Evolutionary conservation across 2,797 vertebrate species (phyloP), one percentile per base, ranked within the genome.

Genomic region (Galagoides demidoff): DNA sequence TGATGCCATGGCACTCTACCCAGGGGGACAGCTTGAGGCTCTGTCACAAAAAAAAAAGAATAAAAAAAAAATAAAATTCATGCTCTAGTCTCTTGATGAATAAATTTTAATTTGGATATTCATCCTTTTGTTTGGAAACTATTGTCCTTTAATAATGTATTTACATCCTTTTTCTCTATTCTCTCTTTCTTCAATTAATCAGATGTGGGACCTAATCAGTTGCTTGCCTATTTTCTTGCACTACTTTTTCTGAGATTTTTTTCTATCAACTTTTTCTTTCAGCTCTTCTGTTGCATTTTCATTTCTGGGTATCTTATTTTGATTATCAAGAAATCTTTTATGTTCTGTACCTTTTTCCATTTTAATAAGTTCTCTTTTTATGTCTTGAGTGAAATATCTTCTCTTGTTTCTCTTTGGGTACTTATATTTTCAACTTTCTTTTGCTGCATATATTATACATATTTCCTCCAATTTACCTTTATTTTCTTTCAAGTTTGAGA

Each of bases 351-450:
- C 3, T 31, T 89, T 90, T 76, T 73, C 5, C 59, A 10, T 73
- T 87, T 92, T 94, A 52, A 68, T 76, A 68, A 89, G 89, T 86
- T 94, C 20, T 93, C 1, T 25, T 78, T 90, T 85, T 84, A 71
- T 34, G 57, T 90, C 19, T 70, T 90, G 7, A 3, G 71, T 95
- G n/a, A 81, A 71, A n/a, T 90, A 76, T 85, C 25, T 90, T 90
- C 23, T 93, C 23, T 90, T 94, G 7, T 77, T 74, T 61, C 49
- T 92, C n/a, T 49, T 27, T 74, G 37, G 13, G 34, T 59, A 66
- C 61, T 71, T 59, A 92, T 55, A 49, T 19, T 82, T 85, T 92
- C 31, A 55, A 5, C 57, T 91, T 92, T 78, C 2, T 52, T 77
- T 95, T 45, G 55, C 39, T 94, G 0, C 31, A 27, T 73, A 57